Percentiles rank a stretch among this genome's conserved stretches.
Conservation (phyloP, 1,140 invertebrate genomes). For the Apis dorsata region DNA sequence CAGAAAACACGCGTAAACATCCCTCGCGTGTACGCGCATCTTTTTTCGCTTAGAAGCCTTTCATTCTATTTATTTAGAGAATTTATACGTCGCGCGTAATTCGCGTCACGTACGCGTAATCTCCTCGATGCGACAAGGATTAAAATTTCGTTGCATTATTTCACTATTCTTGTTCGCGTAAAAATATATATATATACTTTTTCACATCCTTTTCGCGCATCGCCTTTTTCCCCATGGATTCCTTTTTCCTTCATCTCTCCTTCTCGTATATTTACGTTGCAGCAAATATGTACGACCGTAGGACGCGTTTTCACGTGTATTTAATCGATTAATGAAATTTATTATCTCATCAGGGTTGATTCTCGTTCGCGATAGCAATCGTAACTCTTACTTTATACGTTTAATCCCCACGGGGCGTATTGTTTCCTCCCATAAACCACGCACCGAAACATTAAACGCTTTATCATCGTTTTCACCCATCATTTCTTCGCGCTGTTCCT, state of each 20-base stretch:
- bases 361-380: slow-evolving; percentile 40
- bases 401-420: slow-evolving; percentile 34
- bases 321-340: slow-evolving; percentile 42
- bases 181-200: not conserved
- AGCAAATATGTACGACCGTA: not conserved
- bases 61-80: not conserved
- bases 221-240: not conserved
- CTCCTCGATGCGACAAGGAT: slow-evolving; percentile 35
- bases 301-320: not conserved
- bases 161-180: not conserved
- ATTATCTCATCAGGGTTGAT: slow-evolving; percentile 50
- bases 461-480: slow-evolving; percentile 42
- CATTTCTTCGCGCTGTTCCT: slow-evolving; percentile 1
- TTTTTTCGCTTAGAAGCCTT: not conserved
- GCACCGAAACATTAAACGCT: slow-evolving; percentile 41
- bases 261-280: too few species aligned
- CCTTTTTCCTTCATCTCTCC: not conserved
- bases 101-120: slow-evolving; percentile 32
- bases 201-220: slow-evolving; percentile 5
- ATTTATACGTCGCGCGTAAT: slow-evolving; percentile 11
- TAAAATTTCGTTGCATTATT: slow-evolving; percentile 24
- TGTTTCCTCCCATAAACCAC: slow-evolving; percentile 44
- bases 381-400: slow-evolving; percentile 48
- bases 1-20: not conserved
- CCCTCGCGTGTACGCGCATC: not conserved